These are phyloP conservation scores for Onychorhynchus coronatus DNA, from an alignment of 2,113 vertebrate species.

Conservation along the genomic window DNA sequence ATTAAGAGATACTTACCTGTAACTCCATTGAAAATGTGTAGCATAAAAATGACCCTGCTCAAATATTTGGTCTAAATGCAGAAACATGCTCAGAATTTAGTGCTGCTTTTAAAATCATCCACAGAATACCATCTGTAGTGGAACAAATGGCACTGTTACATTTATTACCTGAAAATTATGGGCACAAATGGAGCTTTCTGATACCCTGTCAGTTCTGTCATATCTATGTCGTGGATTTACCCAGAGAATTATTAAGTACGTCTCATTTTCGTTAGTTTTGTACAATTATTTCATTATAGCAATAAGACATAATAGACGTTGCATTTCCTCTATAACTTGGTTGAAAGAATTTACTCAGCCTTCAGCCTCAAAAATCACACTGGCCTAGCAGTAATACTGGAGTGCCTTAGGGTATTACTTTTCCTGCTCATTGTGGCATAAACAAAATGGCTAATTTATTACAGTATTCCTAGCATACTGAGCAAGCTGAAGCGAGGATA, in stretches of 20 bases:
- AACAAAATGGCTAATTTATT: neutral
- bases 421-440: neutral
- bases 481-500: neutral
- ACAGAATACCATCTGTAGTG: slow-evolving; percentile 20
- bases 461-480: neutral
- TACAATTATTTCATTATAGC: slow-evolving; percentile 67
- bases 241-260: slow-evolving; percentile 43
- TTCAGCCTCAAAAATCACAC: slow-evolving; percentile 15
- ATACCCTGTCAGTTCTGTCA: slow-evolving; percentile 51
- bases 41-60: neutral
- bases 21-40: neutral
- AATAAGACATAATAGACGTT: slow-evolving; percentile 45
- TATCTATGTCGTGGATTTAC: slow-evolving; percentile 47
- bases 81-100: slow-evolving; percentile 22
- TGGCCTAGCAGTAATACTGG: neutral
- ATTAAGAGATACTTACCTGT: neutral
- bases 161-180: slow-evolving; percentile 49
- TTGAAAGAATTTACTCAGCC: slow-evolving; percentile 43
- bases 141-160: slow-evolving; percentile 31
- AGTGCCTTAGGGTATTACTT: neutral
- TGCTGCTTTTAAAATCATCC: neutral
- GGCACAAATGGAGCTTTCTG: slow-evolving; percentile 53
- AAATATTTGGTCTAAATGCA: slow-evolving; percentile 11
- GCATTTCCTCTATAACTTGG: slow-evolving; percentile 46
- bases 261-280: slow-evolving; percentile 66